Conservation (phyloP, 2,888 invertebrate species). For the Embidobia sp. region DNA sequence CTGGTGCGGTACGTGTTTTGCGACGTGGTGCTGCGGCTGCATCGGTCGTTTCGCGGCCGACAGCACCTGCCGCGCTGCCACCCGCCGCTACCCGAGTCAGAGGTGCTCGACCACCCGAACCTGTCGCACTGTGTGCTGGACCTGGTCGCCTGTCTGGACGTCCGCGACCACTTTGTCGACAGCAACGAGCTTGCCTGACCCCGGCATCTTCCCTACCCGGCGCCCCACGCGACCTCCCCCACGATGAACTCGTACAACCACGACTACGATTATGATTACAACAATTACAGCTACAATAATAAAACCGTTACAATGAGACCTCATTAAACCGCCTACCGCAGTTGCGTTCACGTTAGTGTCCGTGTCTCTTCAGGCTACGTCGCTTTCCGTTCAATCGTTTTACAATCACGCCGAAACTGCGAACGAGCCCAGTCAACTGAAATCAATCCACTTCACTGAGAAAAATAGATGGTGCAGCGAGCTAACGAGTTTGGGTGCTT, state of each 20-base stretch:
- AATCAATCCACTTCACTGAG: no score
- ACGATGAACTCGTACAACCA: slow-evolving; percentile 77
- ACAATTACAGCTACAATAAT: slow-evolving; percentile 81
- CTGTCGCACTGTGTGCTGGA: slow-evolving; percentile 91
- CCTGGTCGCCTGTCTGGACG: slow-evolving; percentile 91
- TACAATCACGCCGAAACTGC: no score
- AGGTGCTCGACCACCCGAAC: slow-evolving; percentile 91
- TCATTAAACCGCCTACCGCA: slow-evolving; percentile 76
- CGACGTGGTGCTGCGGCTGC: slow-evolving; percentile 93
- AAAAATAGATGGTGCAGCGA: no score
- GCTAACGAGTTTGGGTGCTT: no score
- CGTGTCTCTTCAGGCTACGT: slow-evolving; percentile 32
- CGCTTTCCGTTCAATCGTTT: no score
- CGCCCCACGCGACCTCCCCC: slow-evolving; percentile 74
- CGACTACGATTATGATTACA: slow-evolving; percentile 80
- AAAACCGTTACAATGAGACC: slow-evolving; percentile 80
- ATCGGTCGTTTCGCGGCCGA: slow-evolving; percentile 92
- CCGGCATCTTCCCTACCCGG: slow-evolving; percentile 83
- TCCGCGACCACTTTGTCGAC: slow-evolving; percentile 87
- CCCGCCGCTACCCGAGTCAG: slow-evolving; percentile 92
- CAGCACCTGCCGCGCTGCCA: slow-evolving; percentile 93
- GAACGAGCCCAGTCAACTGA: no score
- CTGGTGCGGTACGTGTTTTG: slow-evolving; percentile 96
- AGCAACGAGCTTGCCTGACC: slow-evolving; percentile 85
- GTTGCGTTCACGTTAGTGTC: slow-evolving; percentile 60